Evolutionary conservation across 2,888 invertebrate genomes (phyloP).

Genomic region (Noctua fimbriata): DNA sequence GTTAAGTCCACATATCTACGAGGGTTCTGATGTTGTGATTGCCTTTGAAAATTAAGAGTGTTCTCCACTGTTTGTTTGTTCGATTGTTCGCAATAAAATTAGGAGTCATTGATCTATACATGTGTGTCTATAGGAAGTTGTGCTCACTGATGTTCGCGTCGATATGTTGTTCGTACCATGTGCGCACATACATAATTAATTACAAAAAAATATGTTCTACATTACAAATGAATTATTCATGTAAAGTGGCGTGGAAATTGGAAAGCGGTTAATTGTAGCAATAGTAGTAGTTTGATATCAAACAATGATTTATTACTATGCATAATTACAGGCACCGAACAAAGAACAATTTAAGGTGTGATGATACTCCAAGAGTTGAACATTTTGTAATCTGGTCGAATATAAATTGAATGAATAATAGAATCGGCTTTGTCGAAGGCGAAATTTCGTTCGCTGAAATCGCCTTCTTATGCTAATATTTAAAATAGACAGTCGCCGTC

Average conservation of each 20-base stretch:
- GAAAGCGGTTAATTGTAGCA: conserved; percentile 18
- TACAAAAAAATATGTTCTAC: conserved; percentile 24
- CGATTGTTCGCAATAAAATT: conserved; percentile 43
- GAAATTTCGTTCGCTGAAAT: conserved; percentile 63
- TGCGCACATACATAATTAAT: conserved; percentile 36
- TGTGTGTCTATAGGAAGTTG: neutral
- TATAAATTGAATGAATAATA: conserved; percentile 64
- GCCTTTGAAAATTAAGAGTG: conserved; percentile 62
- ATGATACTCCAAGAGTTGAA: conserved; percentile 29
- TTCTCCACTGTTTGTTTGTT: conserved; percentile 40
- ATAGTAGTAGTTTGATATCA: conserved; percentile 19
- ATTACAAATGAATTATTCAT: conserved; percentile 32
- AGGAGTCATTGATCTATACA: conserved; percentile 17
- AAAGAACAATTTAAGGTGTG: conserved; percentile 33
- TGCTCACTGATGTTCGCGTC: conserved; percentile 18
- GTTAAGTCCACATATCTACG: conserved; percentile 56
- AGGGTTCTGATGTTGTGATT: conserved; percentile 49
- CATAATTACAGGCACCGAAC: conserved; percentile 2
- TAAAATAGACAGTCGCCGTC: conserved; percentile 62
- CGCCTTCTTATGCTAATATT: conserved; percentile 68
- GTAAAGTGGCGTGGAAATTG: conserved; percentile 18
- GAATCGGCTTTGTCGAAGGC: conserved; percentile 59
- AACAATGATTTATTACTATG: neutral
- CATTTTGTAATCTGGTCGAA: conserved; percentile 51
- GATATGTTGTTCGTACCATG: conserved; percentile 17